A percentile compares a stretch with the other conserved stretches of the same genome.
phyloP scores from a whole-genome alignment of 2,113 vertebrate genomes.

The Emydocephalus ijimae region DNA sequence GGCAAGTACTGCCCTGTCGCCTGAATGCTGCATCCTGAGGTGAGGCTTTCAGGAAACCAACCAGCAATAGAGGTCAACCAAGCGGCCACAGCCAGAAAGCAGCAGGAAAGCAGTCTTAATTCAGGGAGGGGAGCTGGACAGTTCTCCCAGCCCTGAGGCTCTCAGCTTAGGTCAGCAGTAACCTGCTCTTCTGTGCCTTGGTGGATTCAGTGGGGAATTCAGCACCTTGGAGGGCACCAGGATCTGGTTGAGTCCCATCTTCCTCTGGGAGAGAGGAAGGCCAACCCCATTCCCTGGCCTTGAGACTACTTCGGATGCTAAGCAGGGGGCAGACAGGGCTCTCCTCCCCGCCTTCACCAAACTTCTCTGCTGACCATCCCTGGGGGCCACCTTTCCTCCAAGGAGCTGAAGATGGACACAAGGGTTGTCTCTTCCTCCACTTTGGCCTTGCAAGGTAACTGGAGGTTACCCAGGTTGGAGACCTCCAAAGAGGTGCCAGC shows the following conservation, averaged over 20 bases:
- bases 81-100: background rate
- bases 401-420: background rate
- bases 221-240: background rate
- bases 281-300: background rate
- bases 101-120: background rate
- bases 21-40: slow-evolving; percentile 50
- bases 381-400: background rate
- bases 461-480: background rate
- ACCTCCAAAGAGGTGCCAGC: background rate
- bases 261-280: background rate
- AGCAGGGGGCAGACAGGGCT: background rate
- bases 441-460: background rate
- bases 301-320: rapidly evolving
- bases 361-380: background rate
- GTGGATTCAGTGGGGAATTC: background rate
- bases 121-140: background rate
- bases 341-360: background rate
- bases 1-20: slow-evolving; percentile 52
- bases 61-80: background rate
- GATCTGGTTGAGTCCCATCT: background rate
- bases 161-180: background rate
- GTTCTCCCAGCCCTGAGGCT: background rate
- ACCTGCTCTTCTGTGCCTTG: background rate
- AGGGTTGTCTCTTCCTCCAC: background rate
- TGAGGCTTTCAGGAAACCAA: slow-evolving; percentile 23